Evolutionary conservation across 2,797 vertebrate species (phyloP).

Genomic region (Agapornis canus): DNA sequence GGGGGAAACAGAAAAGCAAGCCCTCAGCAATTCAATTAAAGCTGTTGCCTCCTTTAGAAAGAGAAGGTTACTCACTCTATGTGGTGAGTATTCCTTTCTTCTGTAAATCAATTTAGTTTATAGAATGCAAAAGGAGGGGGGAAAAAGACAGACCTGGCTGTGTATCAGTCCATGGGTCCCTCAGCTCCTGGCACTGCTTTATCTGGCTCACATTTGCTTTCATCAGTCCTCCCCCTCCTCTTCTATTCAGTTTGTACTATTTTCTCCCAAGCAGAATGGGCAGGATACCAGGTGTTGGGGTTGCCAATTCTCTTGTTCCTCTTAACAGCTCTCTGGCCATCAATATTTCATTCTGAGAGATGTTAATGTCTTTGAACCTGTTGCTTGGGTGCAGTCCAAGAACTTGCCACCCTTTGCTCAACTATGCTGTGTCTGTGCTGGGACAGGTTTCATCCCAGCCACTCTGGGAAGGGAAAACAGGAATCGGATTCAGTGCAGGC

Average conservation of each 20-base stretch:
- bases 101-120: slow-evolving; percentile 13
- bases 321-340: slow-evolving; percentile 13
- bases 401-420: background rate
- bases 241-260: background rate
- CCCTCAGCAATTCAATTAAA: slow-evolving; percentile 39
- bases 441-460: background rate
- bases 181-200: background rate
- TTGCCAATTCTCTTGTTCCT: background rate
- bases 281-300: background rate
- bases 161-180: background rate
- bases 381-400: background rate
- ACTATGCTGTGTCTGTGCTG: rapidly evolving
- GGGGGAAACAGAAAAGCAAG: background rate
- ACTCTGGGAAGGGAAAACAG: rapidly evolving
- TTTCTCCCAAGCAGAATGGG: background rate
- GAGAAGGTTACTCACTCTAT: background rate
- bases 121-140: background rate
- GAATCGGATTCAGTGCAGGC: background rate
- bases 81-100: slow-evolving; percentile 2
- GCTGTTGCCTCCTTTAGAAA: background rate
- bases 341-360: background rate
- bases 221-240: background rate
- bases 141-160: background rate
- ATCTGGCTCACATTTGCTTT: rapidly evolving
- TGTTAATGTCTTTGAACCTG: background rate